Conservation (phyloP, 2,797 vertebrate genomes). For the Diceros bicornis region DNA sequence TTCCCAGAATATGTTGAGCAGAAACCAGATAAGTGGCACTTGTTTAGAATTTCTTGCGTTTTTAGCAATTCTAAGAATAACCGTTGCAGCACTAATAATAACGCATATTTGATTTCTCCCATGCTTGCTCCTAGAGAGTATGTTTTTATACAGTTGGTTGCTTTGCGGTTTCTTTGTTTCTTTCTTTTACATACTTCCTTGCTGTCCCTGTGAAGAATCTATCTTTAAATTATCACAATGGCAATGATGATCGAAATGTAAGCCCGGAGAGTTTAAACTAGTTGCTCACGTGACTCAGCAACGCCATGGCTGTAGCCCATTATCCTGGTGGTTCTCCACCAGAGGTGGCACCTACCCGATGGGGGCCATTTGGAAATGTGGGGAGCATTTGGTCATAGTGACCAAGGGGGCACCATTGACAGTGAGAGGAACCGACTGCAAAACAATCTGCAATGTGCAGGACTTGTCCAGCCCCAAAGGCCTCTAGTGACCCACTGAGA, state of each 20-base stretch:
- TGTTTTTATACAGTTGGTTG: not conserved
- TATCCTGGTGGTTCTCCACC: not conserved
- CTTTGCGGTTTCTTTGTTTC: not conserved
- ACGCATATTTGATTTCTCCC: not conserved
- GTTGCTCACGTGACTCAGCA: not conserved
- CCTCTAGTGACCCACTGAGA: not conserved
- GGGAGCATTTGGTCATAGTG: not conserved
- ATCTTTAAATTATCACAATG: not conserved
- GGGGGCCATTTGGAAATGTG: not conserved
- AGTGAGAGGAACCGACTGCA: not conserved
- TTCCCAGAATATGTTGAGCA: not conserved
- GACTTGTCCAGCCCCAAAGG: not conserved
- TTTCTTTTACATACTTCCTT: not conserved
- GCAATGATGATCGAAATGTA: not conserved
- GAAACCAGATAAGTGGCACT: constrained; percentile 31
- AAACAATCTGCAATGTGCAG: not conserved
- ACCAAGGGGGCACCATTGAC: not conserved
- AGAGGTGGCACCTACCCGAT: not conserved
- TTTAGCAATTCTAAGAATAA: constrained; percentile 54
- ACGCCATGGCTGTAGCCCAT: not conserved
- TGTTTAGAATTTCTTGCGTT: constrained; percentile 21
- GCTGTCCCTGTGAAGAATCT: not conserved
- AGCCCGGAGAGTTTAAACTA: not conserved
- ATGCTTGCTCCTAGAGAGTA: not conserved
- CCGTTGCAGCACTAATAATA: not conserved